phyloP scores from a whole-genome alignment of 92 coral and sea anemone species.

The Porites rus region DNA sequence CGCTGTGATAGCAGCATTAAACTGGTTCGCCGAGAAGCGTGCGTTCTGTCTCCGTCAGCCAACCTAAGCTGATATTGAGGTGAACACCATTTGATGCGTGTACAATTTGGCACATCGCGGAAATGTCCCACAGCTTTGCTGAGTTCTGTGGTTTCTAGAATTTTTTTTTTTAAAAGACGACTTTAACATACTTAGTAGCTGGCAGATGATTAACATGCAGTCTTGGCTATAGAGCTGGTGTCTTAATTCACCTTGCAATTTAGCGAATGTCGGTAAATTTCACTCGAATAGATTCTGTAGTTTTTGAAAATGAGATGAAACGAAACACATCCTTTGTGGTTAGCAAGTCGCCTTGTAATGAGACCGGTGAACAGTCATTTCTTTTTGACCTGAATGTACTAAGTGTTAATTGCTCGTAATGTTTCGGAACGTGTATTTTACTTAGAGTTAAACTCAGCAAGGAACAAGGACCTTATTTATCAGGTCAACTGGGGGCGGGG shows the following conservation, averaged over 20 bases:
- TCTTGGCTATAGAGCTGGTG: constrained; percentile 9
- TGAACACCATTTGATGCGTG: constrained; percentile 1
- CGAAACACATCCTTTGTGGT: constrained; percentile 30
- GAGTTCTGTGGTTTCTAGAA: constrained; percentile 25
- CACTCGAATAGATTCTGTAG: constrained; percentile 24
- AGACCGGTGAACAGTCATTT: background rate
- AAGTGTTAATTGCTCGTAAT: background rate
- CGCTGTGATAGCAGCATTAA: constrained; percentile 37
- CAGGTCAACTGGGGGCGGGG: constrained; percentile 51
- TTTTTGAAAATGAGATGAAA: constrained; percentile 24
- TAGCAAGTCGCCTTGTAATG: constrained; percentile 1
- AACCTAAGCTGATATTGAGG: background rate
- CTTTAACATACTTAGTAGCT: background rate
- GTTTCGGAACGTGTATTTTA: constrained; percentile 16
- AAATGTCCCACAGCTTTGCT: constrained; percentile 23
- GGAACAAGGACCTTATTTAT: constrained; percentile 41
- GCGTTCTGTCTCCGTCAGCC: background rate
- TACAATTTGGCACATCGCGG: constrained; percentile 12
- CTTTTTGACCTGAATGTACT: background rate
- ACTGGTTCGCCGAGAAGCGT: constrained; percentile 5
- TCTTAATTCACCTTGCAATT: constrained; percentile 38
- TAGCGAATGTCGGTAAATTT: constrained; percentile 30
- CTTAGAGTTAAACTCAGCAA: constrained; percentile 33
- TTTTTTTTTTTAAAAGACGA: background rate
- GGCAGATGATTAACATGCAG: constrained; percentile 10